phyloP scores from a whole-genome alignment of 2,797 vertebrate genomes.

The Dipus sagitta region DNA sequence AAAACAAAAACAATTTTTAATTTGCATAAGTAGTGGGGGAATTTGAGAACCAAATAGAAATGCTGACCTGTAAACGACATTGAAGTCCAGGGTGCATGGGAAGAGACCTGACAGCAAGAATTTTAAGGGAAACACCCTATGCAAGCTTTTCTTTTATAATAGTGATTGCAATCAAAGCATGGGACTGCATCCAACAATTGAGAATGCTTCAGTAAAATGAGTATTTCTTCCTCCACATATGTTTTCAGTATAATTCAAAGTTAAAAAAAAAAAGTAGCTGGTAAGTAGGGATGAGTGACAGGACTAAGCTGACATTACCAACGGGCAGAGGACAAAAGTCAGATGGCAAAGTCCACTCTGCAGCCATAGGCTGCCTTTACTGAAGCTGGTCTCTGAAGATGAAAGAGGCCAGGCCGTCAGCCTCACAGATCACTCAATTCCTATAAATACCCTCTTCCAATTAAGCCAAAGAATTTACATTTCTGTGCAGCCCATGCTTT shows the following conservation, averaged over 20 bases:
- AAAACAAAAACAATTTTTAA: background rate
- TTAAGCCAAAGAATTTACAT: constrained; percentile 73
- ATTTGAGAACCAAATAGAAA: background rate
- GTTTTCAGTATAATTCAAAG: constrained; percentile 36
- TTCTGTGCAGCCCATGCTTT: constrained; percentile 61
- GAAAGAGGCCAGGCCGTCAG: constrained; percentile 64
- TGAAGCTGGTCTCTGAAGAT: constrained; percentile 40
- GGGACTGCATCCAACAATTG: background rate
- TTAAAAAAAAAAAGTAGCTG: background rate
- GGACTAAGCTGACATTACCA: constrained; percentile 14
- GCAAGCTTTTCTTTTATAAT: background rate
- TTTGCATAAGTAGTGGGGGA: background rate
- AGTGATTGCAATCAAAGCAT: background rate
- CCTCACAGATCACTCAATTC: constrained; percentile 44
- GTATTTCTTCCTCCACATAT: constrained; percentile 11
- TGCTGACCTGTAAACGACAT: background rate
- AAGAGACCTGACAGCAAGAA: background rate
- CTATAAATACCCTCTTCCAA: constrained; percentile 72
- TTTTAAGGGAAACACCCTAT: background rate
- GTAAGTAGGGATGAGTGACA: constrained; percentile 14
- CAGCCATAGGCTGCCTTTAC: background rate
- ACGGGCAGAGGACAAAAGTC: background rate
- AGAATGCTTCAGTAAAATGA: background rate
- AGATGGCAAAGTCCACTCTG: constrained; percentile 54
- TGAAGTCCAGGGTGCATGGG: background rate